These are phyloP conservation scores for Bombus waltoni DNA, from an alignment of 1,140 invertebrate species.

Conservation along the genomic window DNA sequence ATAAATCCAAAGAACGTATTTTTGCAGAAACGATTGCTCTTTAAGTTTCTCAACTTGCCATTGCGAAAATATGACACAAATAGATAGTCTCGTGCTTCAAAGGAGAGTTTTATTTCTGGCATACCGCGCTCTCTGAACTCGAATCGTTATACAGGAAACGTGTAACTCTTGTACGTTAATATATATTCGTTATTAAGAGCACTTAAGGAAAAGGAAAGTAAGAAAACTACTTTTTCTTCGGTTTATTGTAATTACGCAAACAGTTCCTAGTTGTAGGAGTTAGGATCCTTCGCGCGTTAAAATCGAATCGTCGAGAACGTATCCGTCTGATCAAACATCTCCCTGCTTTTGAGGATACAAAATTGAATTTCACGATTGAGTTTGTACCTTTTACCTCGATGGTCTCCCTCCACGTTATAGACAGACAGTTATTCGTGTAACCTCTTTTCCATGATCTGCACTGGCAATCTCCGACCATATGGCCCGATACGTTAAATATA, in stretches of 20 bases:
- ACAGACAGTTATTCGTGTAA: slow-evolving; percentile 2
- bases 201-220: not conserved
- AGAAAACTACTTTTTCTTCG: too few species aligned
- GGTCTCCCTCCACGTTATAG: not conserved
- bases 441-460: not conserved
- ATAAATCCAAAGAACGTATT: not conserved
- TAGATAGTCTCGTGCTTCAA: not conserved
- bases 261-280: too few species aligned
- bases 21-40: not conserved
- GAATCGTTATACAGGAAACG: not conserved
- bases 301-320: not conserved
- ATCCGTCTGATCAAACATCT: not conserved
- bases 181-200: not conserved
- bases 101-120: not conserved
- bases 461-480: slow-evolving; percentile 24
- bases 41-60: not conserved
- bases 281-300: too few species aligned
- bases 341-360: too few species aligned
- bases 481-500: slow-evolving; percentile 24
- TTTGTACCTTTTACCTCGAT: not conserved
- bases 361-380: not conserved
- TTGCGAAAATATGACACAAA: not conserved
- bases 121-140: not conserved
- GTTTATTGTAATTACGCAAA: not conserved
- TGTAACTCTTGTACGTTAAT: not conserved